Evolutionary conservation across 2,797 vertebrate species (phyloP).

Genomic region (Caiman crocodilus): DNA sequence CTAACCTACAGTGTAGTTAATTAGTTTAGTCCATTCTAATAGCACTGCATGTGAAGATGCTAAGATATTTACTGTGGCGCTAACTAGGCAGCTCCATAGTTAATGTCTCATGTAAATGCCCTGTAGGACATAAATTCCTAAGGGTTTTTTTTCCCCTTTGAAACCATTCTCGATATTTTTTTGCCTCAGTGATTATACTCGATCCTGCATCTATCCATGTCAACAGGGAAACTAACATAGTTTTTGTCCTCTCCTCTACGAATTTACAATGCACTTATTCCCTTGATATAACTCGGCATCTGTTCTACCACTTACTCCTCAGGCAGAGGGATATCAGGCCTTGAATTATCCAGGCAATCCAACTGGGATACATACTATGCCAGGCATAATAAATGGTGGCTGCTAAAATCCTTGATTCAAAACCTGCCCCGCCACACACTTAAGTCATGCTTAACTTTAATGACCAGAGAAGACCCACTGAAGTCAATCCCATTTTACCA

Average conservation of each 20-base stretch:
- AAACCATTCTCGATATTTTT: background rate
- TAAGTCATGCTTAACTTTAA: background rate
- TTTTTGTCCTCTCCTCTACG: background rate
- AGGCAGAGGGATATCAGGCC: background rate
- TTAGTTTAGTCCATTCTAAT: no score
- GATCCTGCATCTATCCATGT: background rate
- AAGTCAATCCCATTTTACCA: background rate
- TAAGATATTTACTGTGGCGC: no score
- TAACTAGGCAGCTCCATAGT: no score
- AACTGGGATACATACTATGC: background rate
- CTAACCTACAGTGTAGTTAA: no score
- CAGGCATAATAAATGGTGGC: background rate
- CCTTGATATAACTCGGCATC: background rate
- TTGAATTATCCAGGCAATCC: background rate
- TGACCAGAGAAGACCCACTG: background rate
- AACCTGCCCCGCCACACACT: background rate
- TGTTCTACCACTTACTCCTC: background rate
- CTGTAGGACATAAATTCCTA: background rate
- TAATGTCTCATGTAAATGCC: background rate
- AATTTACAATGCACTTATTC: background rate
- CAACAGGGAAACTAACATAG: background rate
- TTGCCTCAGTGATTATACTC: background rate
- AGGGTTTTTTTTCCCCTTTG: background rate
- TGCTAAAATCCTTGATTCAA: background rate
- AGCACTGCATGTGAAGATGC: no score